A percentile compares a stretch with the other conserved stretches of the same genome.
Evolutionary conservation across 2,888 invertebrate genomes (phyloP).

Genomic region (Agrochola macilenta): DNA sequence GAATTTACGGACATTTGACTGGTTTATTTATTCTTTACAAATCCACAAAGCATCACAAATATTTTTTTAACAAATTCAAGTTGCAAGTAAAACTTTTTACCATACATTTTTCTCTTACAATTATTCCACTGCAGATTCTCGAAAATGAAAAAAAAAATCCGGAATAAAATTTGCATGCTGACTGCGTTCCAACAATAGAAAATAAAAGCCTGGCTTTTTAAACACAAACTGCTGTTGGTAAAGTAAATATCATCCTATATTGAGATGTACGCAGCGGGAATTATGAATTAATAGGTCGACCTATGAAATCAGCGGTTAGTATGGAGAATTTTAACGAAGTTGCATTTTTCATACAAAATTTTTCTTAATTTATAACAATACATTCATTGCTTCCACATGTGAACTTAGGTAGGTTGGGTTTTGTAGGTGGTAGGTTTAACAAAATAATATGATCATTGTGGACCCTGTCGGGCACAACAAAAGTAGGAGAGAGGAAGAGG

Average conservation of each 20-base stretch:
- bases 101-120: conserved; percentile 37
- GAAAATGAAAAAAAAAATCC: conserved; percentile 30
- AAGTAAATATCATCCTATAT: conserved; percentile 64
- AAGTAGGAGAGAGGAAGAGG: no score
- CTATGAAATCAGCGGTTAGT: no score
- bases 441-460: no score
- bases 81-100: conserved; percentile 20
- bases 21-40: conserved; percentile 52
- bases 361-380: no score
- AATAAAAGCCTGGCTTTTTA: conserved; percentile 55
- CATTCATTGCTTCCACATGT: no score
- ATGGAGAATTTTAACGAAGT: no score
- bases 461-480: no score
- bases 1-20: conserved; percentile 24
- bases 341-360: no score
- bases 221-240: conserved; percentile 51
- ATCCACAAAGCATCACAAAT: conserved; percentile 23
- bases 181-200: conserved; percentile 56
- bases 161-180: conserved; percentile 53
- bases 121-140: conserved; percentile 47
- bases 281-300: no score
- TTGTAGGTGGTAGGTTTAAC: no score
- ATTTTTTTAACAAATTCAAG: conserved; percentile 39
- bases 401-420: no score
- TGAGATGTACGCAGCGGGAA: conserved; percentile 60